These are phyloP conservation scores for Styela clava DNA, from an alignment of 23 tunicate species.

Conservation along the genomic window DNA sequence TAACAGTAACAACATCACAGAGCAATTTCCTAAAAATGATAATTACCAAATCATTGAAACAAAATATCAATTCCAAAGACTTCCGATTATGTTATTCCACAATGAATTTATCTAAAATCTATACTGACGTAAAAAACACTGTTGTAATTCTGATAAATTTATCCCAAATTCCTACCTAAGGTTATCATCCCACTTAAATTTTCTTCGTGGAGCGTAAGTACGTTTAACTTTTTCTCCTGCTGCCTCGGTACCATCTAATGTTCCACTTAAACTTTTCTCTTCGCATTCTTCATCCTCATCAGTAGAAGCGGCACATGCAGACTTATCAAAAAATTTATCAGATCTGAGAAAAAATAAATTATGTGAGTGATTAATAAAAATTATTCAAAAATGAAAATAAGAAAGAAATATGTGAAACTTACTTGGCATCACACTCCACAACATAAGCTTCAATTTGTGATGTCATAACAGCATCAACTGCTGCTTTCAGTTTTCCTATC, in stretches of 20 bases:
- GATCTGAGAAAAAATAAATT: not conserved
- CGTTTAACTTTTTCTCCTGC: slow-evolving; percentile 84
- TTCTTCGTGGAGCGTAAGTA: slow-evolving; percentile 83
- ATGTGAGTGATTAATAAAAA: no score
- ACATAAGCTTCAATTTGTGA: slow-evolving; percentile 61
- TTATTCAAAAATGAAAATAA: no score
- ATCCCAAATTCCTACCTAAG: slow-evolving; percentile 42
- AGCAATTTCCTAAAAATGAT: slow-evolving; percentile 43
- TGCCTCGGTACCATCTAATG: slow-evolving; percentile 31
- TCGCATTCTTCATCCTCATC: slow-evolving; percentile 68
- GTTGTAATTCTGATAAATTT: no score
- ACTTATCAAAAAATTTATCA: not conserved
- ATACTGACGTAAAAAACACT: no score
- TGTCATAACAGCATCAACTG: slow-evolving; percentile 75
- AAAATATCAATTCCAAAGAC: not conserved
- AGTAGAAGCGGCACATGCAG: slow-evolving; percentile 38
- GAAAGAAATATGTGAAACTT: no score
- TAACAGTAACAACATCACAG: slow-evolving; percentile 61
- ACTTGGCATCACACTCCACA: slow-evolving; percentile 55
- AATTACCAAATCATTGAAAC: no score
- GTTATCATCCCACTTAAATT: slow-evolving; percentile 80
- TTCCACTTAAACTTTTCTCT: slow-evolving; percentile 4
- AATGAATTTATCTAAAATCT: no score
- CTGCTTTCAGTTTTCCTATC: slow-evolving; percentile 42
- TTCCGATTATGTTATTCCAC: not conserved